Evolutionary conservation across 2,888 invertebrate genomes (phyloP), one percentile per base, ranked within the genome.

Genomic region (Oasisia sp.): DNA sequence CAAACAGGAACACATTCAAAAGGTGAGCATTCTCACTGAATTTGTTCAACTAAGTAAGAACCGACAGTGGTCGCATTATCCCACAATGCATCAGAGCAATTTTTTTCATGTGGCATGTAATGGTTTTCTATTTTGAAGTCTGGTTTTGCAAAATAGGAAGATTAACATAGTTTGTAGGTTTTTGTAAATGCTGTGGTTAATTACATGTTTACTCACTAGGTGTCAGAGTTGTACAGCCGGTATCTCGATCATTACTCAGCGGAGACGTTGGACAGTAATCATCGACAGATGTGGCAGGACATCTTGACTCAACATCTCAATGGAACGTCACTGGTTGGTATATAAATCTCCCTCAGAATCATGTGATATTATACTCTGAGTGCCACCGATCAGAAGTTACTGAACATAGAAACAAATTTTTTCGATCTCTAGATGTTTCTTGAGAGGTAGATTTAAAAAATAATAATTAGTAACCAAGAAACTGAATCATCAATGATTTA

Each of bases 271-370:
- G 89, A 93, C 2, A 92, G 93, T 9, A 95, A 94, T 92, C 95
- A 95, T 91, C 93, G 95, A 19, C 91, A 93, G 32, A 92, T 94
- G 90, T 95, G 95, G 95, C 93, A 93, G 74, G 91, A 93, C 0
- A 32, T 93, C 9, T 89, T 91, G 91, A 89, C 74, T 91, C 50
- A 38, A 14, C 74, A 74, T 74, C 32, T 32, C 32, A 50, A 90
- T 9, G 32, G 44, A 45, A 38, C 74, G 27, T 74, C 74, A 19
- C 74, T 74, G 74, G 74, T 74, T 74, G 27, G 74, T 74, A 74
- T 3, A 7, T n/a, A 74, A 74, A 19, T 7, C 2, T 7, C 74
- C 74, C 74, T 74, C n/a, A n/a, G 14, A 74, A 74, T 19, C 4
- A 27, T 74, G 38, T 38, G 38, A 38, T 38, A 38, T 2, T 38